Base-by-base conservation (phyloP, 2,888 invertebrate genomes). In the Apamea crenata region DNA sequence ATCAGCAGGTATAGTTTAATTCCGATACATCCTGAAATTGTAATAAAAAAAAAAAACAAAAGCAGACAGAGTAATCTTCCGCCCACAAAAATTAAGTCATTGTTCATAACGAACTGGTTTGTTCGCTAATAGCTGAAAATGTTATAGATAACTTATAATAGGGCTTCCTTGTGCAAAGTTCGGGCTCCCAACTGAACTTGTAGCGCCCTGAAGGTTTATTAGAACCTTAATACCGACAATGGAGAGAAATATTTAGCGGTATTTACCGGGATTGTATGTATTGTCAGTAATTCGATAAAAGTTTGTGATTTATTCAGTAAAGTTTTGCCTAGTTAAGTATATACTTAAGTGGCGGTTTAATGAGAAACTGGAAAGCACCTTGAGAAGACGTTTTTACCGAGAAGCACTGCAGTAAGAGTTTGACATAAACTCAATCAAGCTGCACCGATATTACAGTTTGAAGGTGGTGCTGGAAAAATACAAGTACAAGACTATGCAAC, bases 61-160 rank as follows among this genome's bases (percentile, higher is more conserved):
- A 25, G 2, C 16, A 7, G 29, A 36, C 25, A 21, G 44, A 29
- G n/a, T 18, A 47, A 74, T 29, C 53, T 47, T 56, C 5, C 63
- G 63, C 10, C n/a, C 16, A 66, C 70, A 53, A 78, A 65, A 77
- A 79, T 75, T 36, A n/a, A 74, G 53, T 65, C 68, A 78, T 79
- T 79, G 74, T 77, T 66, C 79, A 40, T 82, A 82, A 88, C 68
- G 80, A 78, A 74, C 71, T 40, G 50, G 67, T 68, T 86, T 88
- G 86, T 86, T 78, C 77, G 4, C 70, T 84, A 81, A 78, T 82
- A 81, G 81, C 83, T 81, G 44, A 73, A 87, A 85, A 81, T 83
- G 77, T 77, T 77, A 90, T 82, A 90, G 84, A 79, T 80, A 90
- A 87, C 86, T 86, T 86, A 79, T 70, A 83, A 79, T 79, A 83